Evolutionary conservation across 2,797 vertebrate genomes (phyloP).

Genomic region (Sparidentex hasta): DNA sequence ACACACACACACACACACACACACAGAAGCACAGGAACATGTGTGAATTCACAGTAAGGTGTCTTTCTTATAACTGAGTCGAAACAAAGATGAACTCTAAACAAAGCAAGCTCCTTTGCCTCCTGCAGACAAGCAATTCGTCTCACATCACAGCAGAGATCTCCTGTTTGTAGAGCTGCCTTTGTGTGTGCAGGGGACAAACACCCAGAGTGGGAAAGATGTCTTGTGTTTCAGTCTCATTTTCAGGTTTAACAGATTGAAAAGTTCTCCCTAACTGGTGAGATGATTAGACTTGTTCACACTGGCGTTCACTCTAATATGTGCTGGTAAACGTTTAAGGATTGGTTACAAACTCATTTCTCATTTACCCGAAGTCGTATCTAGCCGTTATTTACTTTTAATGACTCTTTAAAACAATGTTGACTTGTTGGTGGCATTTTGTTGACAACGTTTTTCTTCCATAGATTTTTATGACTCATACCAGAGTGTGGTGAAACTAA

Average conservation of each 20-base stretch:
- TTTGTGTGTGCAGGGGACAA: not conserved
- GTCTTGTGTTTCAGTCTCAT: not conserved
- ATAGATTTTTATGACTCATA: not conserved
- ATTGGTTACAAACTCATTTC: not conserved
- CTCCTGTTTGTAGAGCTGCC: slow-evolving; percentile 5
- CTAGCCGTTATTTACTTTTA: not conserved
- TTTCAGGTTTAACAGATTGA: slow-evolving; percentile 1
- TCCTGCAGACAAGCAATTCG: slow-evolving; percentile 46
- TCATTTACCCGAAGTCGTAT: not conserved
- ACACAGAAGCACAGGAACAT: slow-evolving; percentile 17
- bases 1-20: not conserved
- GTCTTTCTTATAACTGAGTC: slow-evolving; percentile 52
- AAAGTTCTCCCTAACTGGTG: not conserved
- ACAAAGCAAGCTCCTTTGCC: slow-evolving; percentile 44
- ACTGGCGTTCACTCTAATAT: not conserved
- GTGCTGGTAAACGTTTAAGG: not conserved
- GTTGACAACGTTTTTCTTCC: no score
- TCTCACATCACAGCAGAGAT: slow-evolving; percentile 26
- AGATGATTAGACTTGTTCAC: not conserved
- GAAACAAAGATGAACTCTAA: slow-evolving; percentile 59
- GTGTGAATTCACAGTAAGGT: slow-evolving; percentile 39
- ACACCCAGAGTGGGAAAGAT: not conserved
- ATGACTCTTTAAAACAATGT: no score
- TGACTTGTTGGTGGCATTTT: no score
- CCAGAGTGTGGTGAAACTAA: not conserved